Percentiles rank a stretch among this genome's conserved stretches.
Conservation (phyloP, 2,113 vertebrate genomes). For the Elaphurus davidianus region DNA sequence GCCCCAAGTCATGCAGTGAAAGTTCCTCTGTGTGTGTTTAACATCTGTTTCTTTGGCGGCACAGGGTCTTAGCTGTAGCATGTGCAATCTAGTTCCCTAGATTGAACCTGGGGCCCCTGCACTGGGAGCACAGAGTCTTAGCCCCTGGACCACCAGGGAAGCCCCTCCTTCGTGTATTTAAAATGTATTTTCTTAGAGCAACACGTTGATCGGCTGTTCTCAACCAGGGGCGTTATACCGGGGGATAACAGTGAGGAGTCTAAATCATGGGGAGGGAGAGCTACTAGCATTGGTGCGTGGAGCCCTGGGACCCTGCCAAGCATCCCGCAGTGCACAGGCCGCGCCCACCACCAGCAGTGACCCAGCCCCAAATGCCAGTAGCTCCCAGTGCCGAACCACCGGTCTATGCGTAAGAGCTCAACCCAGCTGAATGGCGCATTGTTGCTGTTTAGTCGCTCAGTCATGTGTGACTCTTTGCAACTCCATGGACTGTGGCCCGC, state of each 20-base stretch:
- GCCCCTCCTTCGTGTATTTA: neutral
- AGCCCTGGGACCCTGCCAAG: no score
- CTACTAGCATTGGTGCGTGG: accelerated
- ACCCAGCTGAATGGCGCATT: accelerated
- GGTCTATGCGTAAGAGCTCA: neutral
- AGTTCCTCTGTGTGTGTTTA: neutral
- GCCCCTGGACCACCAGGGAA: neutral
- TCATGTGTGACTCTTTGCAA: neutral
- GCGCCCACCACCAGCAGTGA: neutral
- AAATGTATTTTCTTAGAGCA: neutral
- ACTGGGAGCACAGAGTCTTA: neutral
- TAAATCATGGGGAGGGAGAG: neutral
- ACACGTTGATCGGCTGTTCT: no score
- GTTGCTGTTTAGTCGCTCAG: neutral
- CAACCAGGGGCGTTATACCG: neutral
- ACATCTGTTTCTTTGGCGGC: neutral
- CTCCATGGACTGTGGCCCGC: neutral
- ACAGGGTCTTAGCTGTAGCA: neutral
- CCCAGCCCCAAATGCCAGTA: neutral
- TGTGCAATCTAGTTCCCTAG: neutral
- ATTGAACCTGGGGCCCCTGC: neutral
- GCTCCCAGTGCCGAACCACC: accelerated
- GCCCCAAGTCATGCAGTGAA: neutral
- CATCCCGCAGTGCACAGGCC: neutral
- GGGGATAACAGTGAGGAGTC: neutral